These are phyloP conservation scores for Cryptosula pallasiana DNA, from an alignment of 2,888 invertebrate genomes.

Conservation along the genomic window DNA sequence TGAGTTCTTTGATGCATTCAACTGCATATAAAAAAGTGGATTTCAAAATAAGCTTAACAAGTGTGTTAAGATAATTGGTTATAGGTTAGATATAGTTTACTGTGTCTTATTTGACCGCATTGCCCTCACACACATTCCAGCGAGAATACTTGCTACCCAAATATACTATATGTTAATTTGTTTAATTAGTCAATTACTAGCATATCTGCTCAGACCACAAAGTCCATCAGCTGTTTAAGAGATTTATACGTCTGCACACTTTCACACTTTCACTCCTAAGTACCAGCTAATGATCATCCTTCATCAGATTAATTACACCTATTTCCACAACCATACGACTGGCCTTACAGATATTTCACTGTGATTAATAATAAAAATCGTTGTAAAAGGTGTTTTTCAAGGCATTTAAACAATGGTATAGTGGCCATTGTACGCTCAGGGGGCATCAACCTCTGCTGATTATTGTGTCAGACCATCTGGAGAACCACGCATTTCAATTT, in stretches of 20 bases:
- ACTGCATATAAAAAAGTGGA: neutral
- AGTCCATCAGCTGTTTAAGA: neutral
- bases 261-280: neutral
- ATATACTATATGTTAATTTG: neutral
- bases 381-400: too few relatives aligned
- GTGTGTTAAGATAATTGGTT: neutral
- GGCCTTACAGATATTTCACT: too few relatives aligned
- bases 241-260: neutral
- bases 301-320: too few relatives aligned
- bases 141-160: neutral
- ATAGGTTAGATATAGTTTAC: neutral
- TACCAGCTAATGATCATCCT: too few relatives aligned
- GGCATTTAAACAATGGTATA: too few relatives aligned
- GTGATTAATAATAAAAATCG: too few relatives aligned
- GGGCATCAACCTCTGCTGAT: too few relatives aligned
- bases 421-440: too few relatives aligned
- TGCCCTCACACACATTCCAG: neutral
- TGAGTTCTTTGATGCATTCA: too few relatives aligned
- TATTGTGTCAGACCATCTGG: too few relatives aligned
- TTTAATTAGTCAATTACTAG: neutral
- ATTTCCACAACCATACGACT: too few relatives aligned
- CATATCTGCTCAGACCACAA: neutral
- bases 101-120: neutral
- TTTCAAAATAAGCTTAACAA: neutral
- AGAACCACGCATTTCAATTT: too few relatives aligned